Conservation (phyloP, 1,140 invertebrate species). For the Megalonaias nervosa region DNA sequence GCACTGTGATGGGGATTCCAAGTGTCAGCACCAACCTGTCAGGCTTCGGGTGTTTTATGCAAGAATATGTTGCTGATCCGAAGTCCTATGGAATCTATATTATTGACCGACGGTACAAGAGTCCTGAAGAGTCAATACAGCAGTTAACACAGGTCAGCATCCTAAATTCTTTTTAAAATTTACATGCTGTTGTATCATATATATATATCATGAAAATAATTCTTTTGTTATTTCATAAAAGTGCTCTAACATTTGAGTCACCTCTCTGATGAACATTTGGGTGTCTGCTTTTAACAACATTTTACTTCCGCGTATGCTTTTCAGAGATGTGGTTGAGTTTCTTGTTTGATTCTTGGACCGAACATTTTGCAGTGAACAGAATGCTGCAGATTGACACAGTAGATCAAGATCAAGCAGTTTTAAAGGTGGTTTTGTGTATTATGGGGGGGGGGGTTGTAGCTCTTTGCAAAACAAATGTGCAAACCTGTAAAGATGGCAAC, state of each 20-base stretch:
- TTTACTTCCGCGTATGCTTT: background rate
- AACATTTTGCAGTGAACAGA: too few relatives aligned
- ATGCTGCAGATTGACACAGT: too few relatives aligned
- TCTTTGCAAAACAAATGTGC: too few relatives aligned
- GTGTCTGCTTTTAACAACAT: background rate
- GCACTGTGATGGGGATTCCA: constrained; percentile 99
- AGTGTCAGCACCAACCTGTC: constrained; percentile 98
- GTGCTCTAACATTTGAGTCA: background rate
- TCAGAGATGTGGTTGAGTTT: too few relatives aligned
- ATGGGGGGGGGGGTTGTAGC: too few relatives aligned
- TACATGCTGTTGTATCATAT: background rate
- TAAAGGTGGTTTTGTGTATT: too few relatives aligned
- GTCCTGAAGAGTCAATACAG: constrained; percentile 90
- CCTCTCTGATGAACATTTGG: too few relatives aligned
- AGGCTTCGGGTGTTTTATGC: constrained; percentile 99
- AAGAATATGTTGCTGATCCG: constrained; percentile 97
- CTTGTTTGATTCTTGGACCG: too few relatives aligned
- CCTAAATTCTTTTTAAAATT: background rate
- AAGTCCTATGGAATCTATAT: constrained; percentile 99
- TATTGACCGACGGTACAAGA: constrained; percentile 92
- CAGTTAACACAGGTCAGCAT: constrained; percentile 87
- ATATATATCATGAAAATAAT: background rate
- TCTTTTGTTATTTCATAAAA: background rate
- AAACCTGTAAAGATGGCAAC: too few relatives aligned
- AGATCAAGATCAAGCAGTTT: too few relatives aligned